Evolutionary conservation across 2,888 invertebrate species (phyloP), one percentile per base, ranked within the genome.

Genomic region (Tetragnatha montana): DNA sequence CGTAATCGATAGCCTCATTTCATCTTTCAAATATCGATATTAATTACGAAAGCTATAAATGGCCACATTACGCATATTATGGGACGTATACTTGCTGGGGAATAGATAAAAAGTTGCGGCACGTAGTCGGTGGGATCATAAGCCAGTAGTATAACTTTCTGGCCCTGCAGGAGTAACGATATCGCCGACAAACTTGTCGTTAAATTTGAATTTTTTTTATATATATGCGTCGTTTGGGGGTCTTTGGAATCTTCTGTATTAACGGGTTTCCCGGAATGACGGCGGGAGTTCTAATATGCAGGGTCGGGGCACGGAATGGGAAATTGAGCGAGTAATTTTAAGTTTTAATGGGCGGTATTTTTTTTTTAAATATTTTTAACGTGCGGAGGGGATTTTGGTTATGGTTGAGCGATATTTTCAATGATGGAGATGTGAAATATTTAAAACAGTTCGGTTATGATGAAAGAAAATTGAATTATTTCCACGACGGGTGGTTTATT

Each of bases 1-100:
- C 21, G 60, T 86, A 86, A 86, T 80, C 80, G 86, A 86, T 79
- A 80, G 60, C 17, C 73, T 73, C 86, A 79, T 86, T 86, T 71
- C 80, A 79, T 79, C 79, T 47, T 60, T 21, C 79, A 71, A 79
- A 86, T 70, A 86, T 86, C 86, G 73, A 79, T 86, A 86, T 86
- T 86, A 86, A 86, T 86, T 86, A 80, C 68, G 80, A 60, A 35
- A 60, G 80, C 80, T 49, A 86, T 79, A 86, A 86, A 86, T 80
- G 86, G 47, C 80, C 79, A 35, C 80, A 80, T 86, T 86, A 86
- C 60, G 86, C 79, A 73, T 71, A 79, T 60, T 75, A 76, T 76
- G 84, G 73, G n/a, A 22, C 51, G 74, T 35, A 60, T 17, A 60
- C 35, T 60, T 51, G 10, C 35, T 35, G 35, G 35, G 12, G 21